Evolutionary conservation across 1,140 invertebrate genomes (phyloP).

Genomic region (Pectinophora gossypiella): DNA sequence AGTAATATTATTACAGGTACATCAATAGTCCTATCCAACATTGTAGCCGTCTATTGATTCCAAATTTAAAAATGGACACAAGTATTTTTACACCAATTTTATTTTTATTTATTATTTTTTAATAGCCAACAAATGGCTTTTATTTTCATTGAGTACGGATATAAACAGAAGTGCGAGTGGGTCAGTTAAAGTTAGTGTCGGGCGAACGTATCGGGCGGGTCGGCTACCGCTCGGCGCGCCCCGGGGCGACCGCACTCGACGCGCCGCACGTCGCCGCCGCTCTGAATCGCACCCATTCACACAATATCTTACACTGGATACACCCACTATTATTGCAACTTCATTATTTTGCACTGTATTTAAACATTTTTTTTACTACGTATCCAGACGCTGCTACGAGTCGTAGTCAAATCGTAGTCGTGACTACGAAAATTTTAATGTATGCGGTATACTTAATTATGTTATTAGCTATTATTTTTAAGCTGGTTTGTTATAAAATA

Average conservation of each 20-base stretch:
- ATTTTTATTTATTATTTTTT: too few species aligned
- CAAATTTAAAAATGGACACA: too few species aligned
- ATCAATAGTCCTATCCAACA: too few species aligned
- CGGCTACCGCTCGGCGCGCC: conserved; percentile 34
- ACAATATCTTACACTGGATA: conserved; percentile 51
- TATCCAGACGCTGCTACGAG: background rate
- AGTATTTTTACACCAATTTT: too few species aligned
- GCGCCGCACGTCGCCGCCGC: conserved; percentile 68
- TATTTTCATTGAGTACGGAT: conserved; percentile 63
- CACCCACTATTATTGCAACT: conserved; percentile 29
- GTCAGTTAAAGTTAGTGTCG: conserved; percentile 70
- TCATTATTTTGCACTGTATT: background rate
- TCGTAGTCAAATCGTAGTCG: background rate
- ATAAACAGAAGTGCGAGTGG: conserved; percentile 62
- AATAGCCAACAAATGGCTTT: too few species aligned
- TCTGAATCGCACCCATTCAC: conserved; percentile 69
- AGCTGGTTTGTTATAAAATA: too few species aligned
- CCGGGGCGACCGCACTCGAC: conserved; percentile 71
- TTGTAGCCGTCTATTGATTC: too few species aligned
- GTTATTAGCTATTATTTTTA: too few species aligned
- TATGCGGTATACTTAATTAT: too few species aligned
- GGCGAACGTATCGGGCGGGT: conserved; percentile 66
- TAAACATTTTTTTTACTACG: too few species aligned
- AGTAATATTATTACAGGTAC: too few species aligned
- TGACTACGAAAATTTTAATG: too few species aligned